Conservation (phyloP, 2,888 invertebrate genomes). For the Euplagia quadripunctaria region DNA sequence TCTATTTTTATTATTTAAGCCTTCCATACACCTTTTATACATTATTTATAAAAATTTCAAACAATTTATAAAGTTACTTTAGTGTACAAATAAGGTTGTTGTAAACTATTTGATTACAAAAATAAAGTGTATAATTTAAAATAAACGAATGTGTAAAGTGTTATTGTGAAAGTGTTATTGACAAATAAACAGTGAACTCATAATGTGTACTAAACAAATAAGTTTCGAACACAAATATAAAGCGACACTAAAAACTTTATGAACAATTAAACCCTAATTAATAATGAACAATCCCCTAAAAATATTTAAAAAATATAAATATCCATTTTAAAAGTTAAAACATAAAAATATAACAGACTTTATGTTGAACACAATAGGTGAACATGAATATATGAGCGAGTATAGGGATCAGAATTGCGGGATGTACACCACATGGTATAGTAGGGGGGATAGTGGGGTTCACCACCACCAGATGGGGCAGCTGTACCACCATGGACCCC, state of each 20-base stretch:
- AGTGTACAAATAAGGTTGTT: not conserved
- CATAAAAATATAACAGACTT: conserved; percentile 31
- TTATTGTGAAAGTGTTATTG: conserved; percentile 16
- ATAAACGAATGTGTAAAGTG: conserved; percentile 29
- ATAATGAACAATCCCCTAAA: conserved; percentile 32
- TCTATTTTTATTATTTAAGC: conserved; percentile 10
- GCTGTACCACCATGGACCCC: conserved; percentile 86
- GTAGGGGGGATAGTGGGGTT: conserved; percentile 83
- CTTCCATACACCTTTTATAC: conserved; percentile 5
- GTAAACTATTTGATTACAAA: not conserved
- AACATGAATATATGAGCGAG: conserved; percentile 81
- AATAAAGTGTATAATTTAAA: not conserved
- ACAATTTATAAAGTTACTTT: not conserved
- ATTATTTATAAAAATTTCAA: not conserved
- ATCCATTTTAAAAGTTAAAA: not conserved
- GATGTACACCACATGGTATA: conserved; percentile 87
- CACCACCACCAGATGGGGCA: conserved; percentile 86
- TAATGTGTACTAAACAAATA: conserved; percentile 35
- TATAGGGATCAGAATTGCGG: conserved; percentile 78
- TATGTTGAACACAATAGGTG: conserved; percentile 55
- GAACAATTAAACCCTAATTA: conserved; percentile 6
- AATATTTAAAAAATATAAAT: conserved; percentile 16
- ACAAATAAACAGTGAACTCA: conserved; percentile 29
- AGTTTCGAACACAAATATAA: conserved; percentile 29
- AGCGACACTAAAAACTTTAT: conserved; percentile 29